Evolutionary conservation across 2,113 vertebrate genomes (phyloP), one percentile per base, ranked within the genome.

Genomic region (Butorides virescens): DNA sequence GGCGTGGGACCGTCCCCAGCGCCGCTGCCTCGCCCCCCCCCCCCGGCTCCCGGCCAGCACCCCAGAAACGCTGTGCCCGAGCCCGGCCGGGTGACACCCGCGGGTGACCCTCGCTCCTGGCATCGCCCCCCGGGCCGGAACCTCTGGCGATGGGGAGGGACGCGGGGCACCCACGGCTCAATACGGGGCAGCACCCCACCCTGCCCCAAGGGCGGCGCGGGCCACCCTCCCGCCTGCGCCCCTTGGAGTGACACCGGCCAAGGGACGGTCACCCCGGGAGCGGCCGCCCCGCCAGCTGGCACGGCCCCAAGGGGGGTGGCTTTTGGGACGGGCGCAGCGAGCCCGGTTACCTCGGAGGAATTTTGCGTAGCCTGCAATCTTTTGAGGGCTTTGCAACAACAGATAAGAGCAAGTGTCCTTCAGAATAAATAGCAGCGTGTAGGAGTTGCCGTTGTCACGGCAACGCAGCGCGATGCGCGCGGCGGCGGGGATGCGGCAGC

Each of bases 381-480:
- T 88, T 74, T 6, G 80, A 93, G 95, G 97, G 96, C 81, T 95
- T 93, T 91, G 55, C 85, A 76, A 95, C 94, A 79, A 89, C 94
- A 79, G 93, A 77, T 78, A 94, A 94, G 96, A 96, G 90, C 96
- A 94, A 95, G 96, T 95, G 95, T 93, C 93, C 96, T 96, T 96
- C 93, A 87, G 91, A 95, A 97, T 96, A 97, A 96, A 96, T 88
- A 95, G 97, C 97, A 95, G 81, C 58, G 83, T 70, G 91, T 96
- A 95, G 97, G 98, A 97, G 86, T 98, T 93, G 96, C 80, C 49
- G 98, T 98, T 97, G 98, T 96, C 98, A 32, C 66, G 98, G 98
- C 97, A 98, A 98, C 98, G 49, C 94, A 76, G 97, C 83, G 56
- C 81, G 42, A 96, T 96, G 94, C 25, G 84, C 94, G 92, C 5